Conservation (phyloP, 2,797 vertebrate genomes). For the Galago senegalensis region DNA sequence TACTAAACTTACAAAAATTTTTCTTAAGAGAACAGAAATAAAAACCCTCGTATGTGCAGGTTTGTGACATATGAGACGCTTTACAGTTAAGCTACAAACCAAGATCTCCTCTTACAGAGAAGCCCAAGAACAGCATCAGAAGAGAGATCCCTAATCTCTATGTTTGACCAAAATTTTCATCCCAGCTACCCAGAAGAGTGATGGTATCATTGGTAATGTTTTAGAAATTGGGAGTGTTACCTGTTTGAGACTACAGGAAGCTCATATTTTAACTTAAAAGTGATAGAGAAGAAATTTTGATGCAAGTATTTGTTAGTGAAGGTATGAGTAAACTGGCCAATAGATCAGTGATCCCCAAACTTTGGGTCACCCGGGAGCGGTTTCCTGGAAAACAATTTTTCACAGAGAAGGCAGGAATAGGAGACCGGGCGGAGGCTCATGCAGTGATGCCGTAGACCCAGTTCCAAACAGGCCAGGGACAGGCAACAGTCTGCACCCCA, state of each 20-base stretch:
- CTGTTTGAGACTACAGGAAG: neutral
- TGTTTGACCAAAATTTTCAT: neutral
- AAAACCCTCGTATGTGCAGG: neutral
- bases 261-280: neutral
- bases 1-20: neutral
- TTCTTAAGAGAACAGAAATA: neutral
- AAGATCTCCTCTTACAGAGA: neutral
- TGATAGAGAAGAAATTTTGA: neutral
- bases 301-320: neutral
- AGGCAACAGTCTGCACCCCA: no score
- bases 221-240: neutral
- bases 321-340: neutral
- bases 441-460: no score
- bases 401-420: no score
- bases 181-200: neutral
- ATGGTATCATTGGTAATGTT: neutral
- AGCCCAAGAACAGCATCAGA: neutral
- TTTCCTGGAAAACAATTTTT: no score
- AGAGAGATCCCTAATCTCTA: neutral
- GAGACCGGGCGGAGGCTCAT: no score
- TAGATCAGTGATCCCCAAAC: no score
- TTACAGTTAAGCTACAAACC: neutral
- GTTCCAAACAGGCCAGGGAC: no score
- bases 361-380: no score
- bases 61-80: neutral